Evolutionary conservation across 2,113 vertebrate genomes (phyloP).

Genomic region (Poecile atricapillus): DNA sequence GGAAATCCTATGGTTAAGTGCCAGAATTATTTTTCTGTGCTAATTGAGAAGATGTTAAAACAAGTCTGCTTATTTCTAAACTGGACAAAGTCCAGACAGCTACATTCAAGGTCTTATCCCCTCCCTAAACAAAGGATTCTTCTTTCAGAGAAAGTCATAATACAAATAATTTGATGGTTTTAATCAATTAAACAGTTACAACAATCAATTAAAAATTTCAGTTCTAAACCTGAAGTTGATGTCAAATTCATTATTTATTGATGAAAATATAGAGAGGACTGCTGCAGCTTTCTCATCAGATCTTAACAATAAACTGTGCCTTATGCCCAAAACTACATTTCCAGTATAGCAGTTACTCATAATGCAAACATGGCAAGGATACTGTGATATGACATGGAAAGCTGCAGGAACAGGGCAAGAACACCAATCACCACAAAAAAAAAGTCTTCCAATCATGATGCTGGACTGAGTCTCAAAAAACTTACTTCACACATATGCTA

Average conservation of each 20-base stretch:
- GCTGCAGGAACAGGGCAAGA: not conserved
- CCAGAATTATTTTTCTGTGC: not conserved
- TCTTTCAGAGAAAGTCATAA: not conserved
- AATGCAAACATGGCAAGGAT: not conserved
- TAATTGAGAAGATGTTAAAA: not conserved
- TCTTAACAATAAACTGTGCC: not conserved
- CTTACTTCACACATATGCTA: not conserved
- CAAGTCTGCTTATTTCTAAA: not conserved
- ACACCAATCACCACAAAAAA: not conserved
- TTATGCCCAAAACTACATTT: not conserved
- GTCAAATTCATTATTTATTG: not conserved
- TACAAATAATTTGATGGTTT: not conserved
- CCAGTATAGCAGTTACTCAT: not conserved
- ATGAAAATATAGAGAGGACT: not conserved
- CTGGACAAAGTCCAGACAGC: not conserved
- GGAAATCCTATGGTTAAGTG: not conserved
- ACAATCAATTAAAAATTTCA: not conserved
- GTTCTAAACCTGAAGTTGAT: not conserved
- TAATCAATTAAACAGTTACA: not conserved
- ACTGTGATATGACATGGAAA: not conserved
- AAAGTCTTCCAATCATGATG: not conserved
- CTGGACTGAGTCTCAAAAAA: not conserved
- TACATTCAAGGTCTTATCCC: rapidly evolving
- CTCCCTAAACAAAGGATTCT: not conserved
- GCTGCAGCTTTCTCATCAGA: not conserved